Base-by-base conservation (phyloP, 2,888 invertebrate species). In the Sesia apiformis region DNA sequence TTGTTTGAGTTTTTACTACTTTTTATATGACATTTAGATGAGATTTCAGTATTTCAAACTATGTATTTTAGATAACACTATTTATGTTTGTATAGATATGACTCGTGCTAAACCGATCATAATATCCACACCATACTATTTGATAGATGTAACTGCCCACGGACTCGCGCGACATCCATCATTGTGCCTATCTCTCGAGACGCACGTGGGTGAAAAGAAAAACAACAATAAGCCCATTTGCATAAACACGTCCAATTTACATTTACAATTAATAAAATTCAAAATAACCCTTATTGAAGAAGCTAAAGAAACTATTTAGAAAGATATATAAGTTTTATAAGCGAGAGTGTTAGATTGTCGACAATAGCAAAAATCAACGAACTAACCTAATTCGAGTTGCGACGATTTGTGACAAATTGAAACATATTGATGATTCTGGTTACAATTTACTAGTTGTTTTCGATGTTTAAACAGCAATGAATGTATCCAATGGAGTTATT, bases 181-280 rank as follows among this genome's bases (percentile, higher is more conserved):
- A 57, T 54, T 38, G 52, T 42, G 41, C 39, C 57, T 57, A 57
- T 57, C 56, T 52, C 43, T 56, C 40, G 38, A 23, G 46, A 55
- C 54, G 52, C 56, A 46, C 38, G 56, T 57, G 57, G 57, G 57
- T 57, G 57, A 53, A 4, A 5, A 8, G 50, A 50, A 50, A 50
- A 38, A 50, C 38, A 50, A 50, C 39, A 50, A 50, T 50, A 38
- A 50, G 38, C 7, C n/a, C 46, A 50, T 50, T 50, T 38, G 23
- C 50, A 50, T 50, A 50, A 8, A 38, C 8, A n/a, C 50, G 7
- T 6, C 42, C 7, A 42, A 42, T 42, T 42, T 42, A 6, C 42
- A 42, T 42, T 42, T 42, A 42, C 2, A 7, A 6, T 7, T 42
- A 7, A 42, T 7, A 42, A 6, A 42, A 6, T 6, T 42, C 5